phyloP scores from a whole-genome alignment of 2,888 invertebrate species.

The Cetonia aurata region DNA sequence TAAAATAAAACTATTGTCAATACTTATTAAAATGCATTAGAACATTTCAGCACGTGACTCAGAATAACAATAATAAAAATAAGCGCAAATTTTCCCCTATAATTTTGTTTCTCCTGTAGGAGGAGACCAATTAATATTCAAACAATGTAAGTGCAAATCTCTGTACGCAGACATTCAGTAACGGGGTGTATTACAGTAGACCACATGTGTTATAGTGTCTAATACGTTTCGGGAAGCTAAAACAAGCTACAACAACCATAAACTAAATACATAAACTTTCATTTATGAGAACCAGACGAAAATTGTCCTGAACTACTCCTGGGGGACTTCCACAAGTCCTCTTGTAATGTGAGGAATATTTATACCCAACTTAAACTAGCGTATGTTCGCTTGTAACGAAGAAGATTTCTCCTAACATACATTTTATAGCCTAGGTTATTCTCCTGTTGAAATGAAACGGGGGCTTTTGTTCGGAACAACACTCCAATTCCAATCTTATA shows the following conservation, averaged over 20 bases:
- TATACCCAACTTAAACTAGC: slow-evolving; percentile 34
- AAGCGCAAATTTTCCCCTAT: not conserved
- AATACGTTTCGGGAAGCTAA: slow-evolving; percentile 44
- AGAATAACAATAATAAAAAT: slow-evolving; percentile 1
- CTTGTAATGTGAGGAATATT: slow-evolving; percentile 41
- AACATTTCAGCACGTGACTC: not conserved
- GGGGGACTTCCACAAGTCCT: slow-evolving; percentile 46
- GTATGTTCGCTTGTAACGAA: slow-evolving; percentile 9
- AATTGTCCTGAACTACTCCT: slow-evolving; percentile 50
- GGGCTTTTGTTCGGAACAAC: no score
- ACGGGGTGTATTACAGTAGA: slow-evolving; percentile 13
- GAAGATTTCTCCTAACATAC: slow-evolving; percentile 29
- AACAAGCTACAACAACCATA: slow-evolving; percentile 48
- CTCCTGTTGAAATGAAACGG: slow-evolving; percentile 8
- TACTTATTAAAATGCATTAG: no score
- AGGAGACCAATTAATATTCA: slow-evolving; percentile 24
- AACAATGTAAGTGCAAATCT: slow-evolving; percentile 29
- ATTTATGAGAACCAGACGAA: slow-evolving; percentile 51
- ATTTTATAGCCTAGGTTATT: slow-evolving; percentile 24
- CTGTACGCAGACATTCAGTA: slow-evolving; percentile 12
- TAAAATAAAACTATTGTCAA: no score
- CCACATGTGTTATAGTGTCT: slow-evolving; percentile 41
- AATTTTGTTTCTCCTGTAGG: not conserved
- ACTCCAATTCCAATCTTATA: no score
- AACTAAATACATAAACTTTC: slow-evolving; percentile 50